Percentiles rank a stretch among this genome's conserved stretches.
These are phyloP conservation scores for Boulengeromyrus knoepffleri DNA, from an alignment of 2,113 vertebrate species.

Conservation along the genomic window DNA sequence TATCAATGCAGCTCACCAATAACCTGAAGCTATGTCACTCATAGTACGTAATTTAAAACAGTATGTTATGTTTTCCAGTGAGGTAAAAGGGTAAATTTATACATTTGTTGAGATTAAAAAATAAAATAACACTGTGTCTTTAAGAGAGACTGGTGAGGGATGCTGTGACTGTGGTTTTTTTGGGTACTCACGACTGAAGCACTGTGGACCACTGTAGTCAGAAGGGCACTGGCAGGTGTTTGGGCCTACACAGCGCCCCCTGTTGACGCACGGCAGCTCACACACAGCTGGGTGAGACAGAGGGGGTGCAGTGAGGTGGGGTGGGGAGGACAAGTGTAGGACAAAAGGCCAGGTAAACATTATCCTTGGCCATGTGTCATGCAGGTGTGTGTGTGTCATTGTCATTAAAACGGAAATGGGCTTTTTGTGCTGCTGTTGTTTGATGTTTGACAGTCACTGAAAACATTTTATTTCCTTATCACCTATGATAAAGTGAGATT, in stretches of 20 bases:
- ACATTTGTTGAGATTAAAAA: background rate
- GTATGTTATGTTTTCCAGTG: background rate
- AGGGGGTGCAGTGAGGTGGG: background rate
- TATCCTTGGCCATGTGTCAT: background rate
- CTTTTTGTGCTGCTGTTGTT: background rate
- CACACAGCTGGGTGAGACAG: constrained; percentile 55
- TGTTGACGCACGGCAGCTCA: constrained; percentile 61
- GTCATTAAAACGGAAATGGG: background rate
- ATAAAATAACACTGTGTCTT: background rate
- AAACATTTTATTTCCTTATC: background rate
- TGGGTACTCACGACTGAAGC: constrained; percentile 61
- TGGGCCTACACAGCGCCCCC: constrained; percentile 63
- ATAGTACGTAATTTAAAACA: background rate
- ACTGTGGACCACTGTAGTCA: constrained; percentile 65
- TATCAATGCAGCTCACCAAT: background rate
- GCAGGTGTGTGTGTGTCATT: background rate
- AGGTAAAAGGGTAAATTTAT: background rate
- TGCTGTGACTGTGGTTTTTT: background rate
- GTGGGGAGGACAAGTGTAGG: background rate
- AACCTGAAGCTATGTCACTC: background rate
- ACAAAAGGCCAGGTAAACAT: background rate
- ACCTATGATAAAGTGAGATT: background rate
- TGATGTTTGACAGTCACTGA: background rate
- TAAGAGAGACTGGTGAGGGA: background rate
- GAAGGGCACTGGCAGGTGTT: constrained; percentile 65